Evolutionary conservation across 2,113 vertebrate species (phyloP).

Genomic region (Eptesicus fuscus): DNA sequence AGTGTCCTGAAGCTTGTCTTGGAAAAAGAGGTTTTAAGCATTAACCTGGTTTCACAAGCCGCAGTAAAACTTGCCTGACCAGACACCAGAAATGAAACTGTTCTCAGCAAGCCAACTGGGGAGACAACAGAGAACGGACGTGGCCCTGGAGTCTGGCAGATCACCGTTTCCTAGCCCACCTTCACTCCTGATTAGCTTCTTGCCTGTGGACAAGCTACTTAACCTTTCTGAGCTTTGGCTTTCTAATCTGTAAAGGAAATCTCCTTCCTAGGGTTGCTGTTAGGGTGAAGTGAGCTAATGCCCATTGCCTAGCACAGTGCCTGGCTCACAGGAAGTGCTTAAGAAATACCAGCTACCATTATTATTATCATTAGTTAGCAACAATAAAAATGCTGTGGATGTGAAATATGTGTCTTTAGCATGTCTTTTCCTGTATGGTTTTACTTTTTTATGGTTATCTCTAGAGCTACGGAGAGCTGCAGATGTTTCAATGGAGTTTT

Average conservation of each 20-base stretch:
- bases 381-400: not conserved
- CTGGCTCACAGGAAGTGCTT: not conserved
- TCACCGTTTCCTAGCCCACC: not conserved
- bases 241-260: not conserved
- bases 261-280: not conserved
- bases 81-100: not conserved
- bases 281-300: not conserved
- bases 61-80: not conserved
- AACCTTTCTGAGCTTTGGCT: not conserved
- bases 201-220: not conserved
- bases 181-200: not conserved
- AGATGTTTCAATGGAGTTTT: not conserved
- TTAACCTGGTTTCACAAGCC: not conserved
- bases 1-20: not conserved
- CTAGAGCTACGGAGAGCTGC: not conserved
- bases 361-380: not conserved
- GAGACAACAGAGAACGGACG: not conserved
- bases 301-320: not conserved
- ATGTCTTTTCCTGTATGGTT: not conserved
- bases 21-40: not conserved
- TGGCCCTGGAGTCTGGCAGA: not conserved
- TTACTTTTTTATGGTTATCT: conserved; percentile 9
- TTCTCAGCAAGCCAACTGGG: not conserved
- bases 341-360: not conserved
- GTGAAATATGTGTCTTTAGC: not conserved